phyloP scores from a whole-genome alignment of 2,113 vertebrate species.

The Perognathus longimembris region DNA sequence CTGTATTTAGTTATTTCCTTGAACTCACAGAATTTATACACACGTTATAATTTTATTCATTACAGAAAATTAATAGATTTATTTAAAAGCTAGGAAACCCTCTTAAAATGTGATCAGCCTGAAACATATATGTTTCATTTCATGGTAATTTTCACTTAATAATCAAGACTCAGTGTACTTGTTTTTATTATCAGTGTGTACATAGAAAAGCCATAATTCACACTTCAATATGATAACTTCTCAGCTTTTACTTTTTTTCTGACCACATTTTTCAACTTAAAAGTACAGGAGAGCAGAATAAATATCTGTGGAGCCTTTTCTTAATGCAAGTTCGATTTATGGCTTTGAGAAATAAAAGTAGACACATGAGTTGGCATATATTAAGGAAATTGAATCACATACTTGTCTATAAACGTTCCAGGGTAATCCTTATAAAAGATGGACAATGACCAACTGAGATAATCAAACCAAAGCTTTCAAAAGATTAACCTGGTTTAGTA shows the following conservation, averaged over 20 bases:
- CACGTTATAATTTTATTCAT: neutral
- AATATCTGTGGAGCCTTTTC: neutral
- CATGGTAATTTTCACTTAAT: neutral
- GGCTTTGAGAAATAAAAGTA: slow-evolving; percentile 43
- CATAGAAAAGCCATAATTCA: neutral
- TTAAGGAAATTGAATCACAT: slow-evolving; percentile 9
- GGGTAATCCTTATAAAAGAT: slow-evolving; percentile 18
- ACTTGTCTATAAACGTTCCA: slow-evolving; percentile 46
- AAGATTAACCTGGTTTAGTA: slow-evolving; percentile 44
- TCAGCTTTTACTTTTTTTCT: slow-evolving; percentile 24
- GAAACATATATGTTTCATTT: neutral
- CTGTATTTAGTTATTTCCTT: neutral
- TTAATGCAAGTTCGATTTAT: neutral
- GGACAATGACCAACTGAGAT: slow-evolving; percentile 18
- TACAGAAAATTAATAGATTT: slow-evolving; percentile 26
- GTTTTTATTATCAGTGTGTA: slow-evolving; percentile 23
- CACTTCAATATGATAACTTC: neutral
- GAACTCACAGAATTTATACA: neutral
- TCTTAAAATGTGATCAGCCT: slow-evolving; percentile 11
- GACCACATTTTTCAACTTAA: neutral
- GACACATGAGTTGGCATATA: neutral
- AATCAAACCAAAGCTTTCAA: slow-evolving; percentile 64
- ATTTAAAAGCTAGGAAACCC: neutral
- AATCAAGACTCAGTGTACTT: slow-evolving; percentile 11
- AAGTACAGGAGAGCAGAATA: slow-evolving; percentile 22